Evolutionary conservation across 2,888 invertebrate species (phyloP), one percentile per base, ranked within the genome.

Genomic region (Thera obeliscata): DNA sequence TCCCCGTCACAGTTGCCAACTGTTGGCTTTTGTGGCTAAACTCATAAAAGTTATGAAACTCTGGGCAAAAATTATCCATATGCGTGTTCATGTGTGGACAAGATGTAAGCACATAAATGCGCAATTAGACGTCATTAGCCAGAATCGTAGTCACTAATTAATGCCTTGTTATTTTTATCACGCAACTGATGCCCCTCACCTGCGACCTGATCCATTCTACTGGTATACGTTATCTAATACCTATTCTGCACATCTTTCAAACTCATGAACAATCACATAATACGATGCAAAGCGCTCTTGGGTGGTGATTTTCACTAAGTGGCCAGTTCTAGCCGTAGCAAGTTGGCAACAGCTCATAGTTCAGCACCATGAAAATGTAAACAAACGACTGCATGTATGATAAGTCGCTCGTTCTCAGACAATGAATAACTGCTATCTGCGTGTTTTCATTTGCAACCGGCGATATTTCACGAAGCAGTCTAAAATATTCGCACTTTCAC

Each of bases 371-470:
- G 81, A 79, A 83, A 86, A 88, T 80, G 82, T 87, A 89, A 89
- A 90, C 89, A 89, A 87, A 87, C 79, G 78, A 81, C 82, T 82
- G 79, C 77, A 80, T 77, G 74, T 73, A 79, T 78, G 79, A 79
- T 81, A 76, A 72, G 72, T 74, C 66, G 75, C 74, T 72, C 72
- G 73, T 74, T 73, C 38, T 71, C 76, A 74, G 76, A 75, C 76
- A 76, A 76, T 78, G 78, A 80, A 80, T 79, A 76, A 69, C 68
- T 72, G 63, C 66, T 68, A 69, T 72, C 66, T 64, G 60, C 66
- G 61, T 64, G 66, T 56, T 66, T 66, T 46, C 7, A 56, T 64
- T 61, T 50, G 54, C 46, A 57, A 57, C 52, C 52, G 41, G 38
- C 12, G 22, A 58, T 49, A 56, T 59, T 67, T 61, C 54, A 60